Base-by-base conservation (phyloP, 2,113 vertebrate species). In the Potamarius usumacintae region DNA sequence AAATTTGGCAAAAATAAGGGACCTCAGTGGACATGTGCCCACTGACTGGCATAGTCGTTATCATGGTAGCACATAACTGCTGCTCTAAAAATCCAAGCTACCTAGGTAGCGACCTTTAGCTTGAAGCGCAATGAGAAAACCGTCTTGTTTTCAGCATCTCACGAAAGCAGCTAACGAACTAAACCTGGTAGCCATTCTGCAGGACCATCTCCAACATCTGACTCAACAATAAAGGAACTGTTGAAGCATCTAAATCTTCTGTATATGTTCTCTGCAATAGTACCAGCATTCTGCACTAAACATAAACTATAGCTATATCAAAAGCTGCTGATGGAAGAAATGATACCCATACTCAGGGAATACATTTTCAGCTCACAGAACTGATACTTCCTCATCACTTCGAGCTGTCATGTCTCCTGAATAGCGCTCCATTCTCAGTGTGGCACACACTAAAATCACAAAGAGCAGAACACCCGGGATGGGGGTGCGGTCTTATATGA, bases 401-500 rank as follows among this genome's bases (percentile, higher is more conserved):
- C 48, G 25, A 42, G 83, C 62, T 79, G 52, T 67, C 52, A 79
- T n/a, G 57, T 83, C 74, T 84, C 27, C 53, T 52, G 62, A 86
- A 82, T 55, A 34, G 65, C 69, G 63, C 58, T 87, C 18, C 48
- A 30, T 52, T 67, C 79, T 69, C 86, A 17, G 65, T 42, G 42
- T 72, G 76, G 50, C 10, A 12, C 18, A 9, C 58, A 50, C 30
- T 74, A 60, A 85, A 84, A 83, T 90, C 50, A 72, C 60, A 63
- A 89, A 74, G 62, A 42, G 20, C 69, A 81, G 83, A 65, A 85
- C 15, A 53, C 34, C 17, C 0, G 11, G n/a, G 53, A 3, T 7
- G 77, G 15, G 25, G 11, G 22, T 65, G 48, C 11, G 30, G 57
- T 60, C 72, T 63, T 82, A 77, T 83, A 85, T 89, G 84, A 85